These are phyloP conservation scores for Papilio xuthus DNA, from an alignment of 1,140 invertebrate species.

Conservation along the genomic window DNA sequence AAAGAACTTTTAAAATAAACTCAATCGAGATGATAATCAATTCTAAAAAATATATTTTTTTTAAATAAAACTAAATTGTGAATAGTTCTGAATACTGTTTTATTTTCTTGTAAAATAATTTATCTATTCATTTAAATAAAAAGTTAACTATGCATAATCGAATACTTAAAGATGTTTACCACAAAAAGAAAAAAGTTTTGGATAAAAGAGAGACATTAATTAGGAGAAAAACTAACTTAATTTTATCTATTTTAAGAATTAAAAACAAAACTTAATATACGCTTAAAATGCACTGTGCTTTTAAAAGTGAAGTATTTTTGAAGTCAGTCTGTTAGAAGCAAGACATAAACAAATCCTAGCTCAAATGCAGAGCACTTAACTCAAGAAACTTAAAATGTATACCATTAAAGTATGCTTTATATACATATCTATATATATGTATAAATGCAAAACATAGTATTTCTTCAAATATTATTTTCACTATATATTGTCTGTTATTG, in stretches of 20 bases:
- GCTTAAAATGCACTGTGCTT: background rate
- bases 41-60: background rate
- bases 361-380: slow-evolving; percentile 11
- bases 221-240: background rate
- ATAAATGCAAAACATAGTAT: too few relatives aligned
- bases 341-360: slow-evolving; percentile 15
- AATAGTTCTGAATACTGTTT: too few relatives aligned
- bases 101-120: too few relatives aligned
- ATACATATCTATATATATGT: background rate
- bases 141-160: too few relatives aligned
- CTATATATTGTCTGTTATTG: background rate
- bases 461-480: slow-evolving; percentile 3
- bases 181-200: too few relatives aligned
- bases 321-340: slow-evolving; percentile 12
- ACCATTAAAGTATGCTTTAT: background rate
- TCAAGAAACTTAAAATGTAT: background rate
- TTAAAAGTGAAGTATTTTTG: background rate
- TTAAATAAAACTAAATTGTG: background rate
- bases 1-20: background rate
- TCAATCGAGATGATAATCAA: background rate
- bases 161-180: too few relatives aligned
- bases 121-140: too few relatives aligned
- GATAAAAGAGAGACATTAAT: too few relatives aligned
- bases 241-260: background rate
- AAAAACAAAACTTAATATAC: background rate